Evolutionary conservation across 2,888 invertebrate species (phyloP).

Genomic region (Drosophila buzzatii): DNA sequence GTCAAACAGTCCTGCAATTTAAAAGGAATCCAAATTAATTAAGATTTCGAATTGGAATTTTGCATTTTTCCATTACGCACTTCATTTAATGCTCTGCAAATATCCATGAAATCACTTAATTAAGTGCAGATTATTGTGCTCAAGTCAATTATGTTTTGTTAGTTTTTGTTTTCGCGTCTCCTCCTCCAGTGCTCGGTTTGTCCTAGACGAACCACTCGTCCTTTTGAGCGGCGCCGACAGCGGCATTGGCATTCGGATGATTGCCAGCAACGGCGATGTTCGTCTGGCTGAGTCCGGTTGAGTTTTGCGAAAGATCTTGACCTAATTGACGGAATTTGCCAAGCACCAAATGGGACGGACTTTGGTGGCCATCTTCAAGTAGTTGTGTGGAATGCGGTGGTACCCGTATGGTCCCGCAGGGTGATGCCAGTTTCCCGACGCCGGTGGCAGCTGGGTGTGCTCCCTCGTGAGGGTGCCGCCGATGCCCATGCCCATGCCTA

Average conservation of each 20-base stretch:
- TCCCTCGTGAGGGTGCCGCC: slow-evolving; percentile 87
- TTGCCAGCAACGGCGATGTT: slow-evolving; percentile 75
- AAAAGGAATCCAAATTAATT: neutral
- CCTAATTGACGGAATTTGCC: slow-evolving; percentile 90
- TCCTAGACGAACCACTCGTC: slow-evolving; percentile 95
- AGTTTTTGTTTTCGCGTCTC: slow-evolving; percentile 52
- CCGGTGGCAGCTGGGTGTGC: slow-evolving; percentile 87
- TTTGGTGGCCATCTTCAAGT: slow-evolving; percentile 89
- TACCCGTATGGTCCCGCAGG: slow-evolving; percentile 91
- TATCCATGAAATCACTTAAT: slow-evolving; percentile 75
- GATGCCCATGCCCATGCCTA: slow-evolving; percentile 63
- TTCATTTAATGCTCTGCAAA: slow-evolving; percentile 86
- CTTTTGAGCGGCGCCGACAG: slow-evolving; percentile 89
- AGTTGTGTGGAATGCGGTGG: slow-evolving; percentile 86
- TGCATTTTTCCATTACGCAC: slow-evolving; percentile 65
- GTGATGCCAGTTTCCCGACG: slow-evolving; percentile 97
- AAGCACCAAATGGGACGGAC: slow-evolving; percentile 98
- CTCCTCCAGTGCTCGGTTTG: slow-evolving; percentile 4
- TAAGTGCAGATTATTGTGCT: slow-evolving; percentile 79
- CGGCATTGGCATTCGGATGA: slow-evolving; percentile 81
- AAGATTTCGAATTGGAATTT: neutral
- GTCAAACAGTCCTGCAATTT: slow-evolving; percentile 83
- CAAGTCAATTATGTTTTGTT: slow-evolving; percentile 63
- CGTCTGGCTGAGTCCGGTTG: slow-evolving; percentile 79
- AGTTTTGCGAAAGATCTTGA: slow-evolving; percentile 87